Percentiles rank a stretch among this genome's conserved stretches.
Evolutionary conservation across 2,888 invertebrate species (phyloP).

Genomic region (Dorcus parallelipipedus): DNA sequence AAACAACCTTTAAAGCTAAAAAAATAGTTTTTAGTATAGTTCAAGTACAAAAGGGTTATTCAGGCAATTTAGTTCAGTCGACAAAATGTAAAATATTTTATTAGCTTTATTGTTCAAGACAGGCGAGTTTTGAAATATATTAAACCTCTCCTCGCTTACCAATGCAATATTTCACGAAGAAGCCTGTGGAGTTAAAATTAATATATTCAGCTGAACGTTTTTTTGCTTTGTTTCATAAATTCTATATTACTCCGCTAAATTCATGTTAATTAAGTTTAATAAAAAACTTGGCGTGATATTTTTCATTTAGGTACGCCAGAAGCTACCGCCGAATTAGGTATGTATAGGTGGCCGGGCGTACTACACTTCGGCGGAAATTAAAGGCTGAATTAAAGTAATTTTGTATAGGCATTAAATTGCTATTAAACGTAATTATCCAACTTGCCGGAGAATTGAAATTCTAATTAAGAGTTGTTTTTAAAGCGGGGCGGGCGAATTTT

Average conservation of each 20-base stretch:
- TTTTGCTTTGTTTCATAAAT: constrained; percentile 21
- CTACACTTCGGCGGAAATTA: constrained; percentile 33
- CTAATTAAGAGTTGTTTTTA: constrained; percentile 37
- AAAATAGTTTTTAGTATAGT: too few species aligned
- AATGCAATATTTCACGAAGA: too few species aligned
- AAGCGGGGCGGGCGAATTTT: constrained; percentile 6
- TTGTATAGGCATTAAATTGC: constrained; percentile 45
- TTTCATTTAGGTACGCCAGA: constrained; percentile 34
- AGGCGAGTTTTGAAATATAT: too few species aligned
- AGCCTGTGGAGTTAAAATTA: neutral
- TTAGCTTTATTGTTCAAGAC: too few species aligned
- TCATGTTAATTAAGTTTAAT: constrained; percentile 35
- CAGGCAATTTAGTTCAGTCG: too few species aligned
- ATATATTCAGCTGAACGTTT: neutral
- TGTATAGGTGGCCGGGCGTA: constrained; percentile 27
- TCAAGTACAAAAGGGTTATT: too few species aligned
- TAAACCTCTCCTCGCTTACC: too few species aligned
- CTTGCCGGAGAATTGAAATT: constrained; percentile 31
- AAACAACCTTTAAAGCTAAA: too few species aligned
- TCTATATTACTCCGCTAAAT: constrained; percentile 31
- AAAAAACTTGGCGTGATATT: constrained; percentile 34
- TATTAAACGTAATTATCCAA: constrained; percentile 37
- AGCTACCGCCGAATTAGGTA: constrained; percentile 31
- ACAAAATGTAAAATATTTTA: too few species aligned
- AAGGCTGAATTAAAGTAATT: constrained; percentile 43